Evolutionary conservation across 1,140 invertebrate species (phyloP), one percentile per base, ranked within the genome.

Genomic region (Drosophila watanabei): DNA sequence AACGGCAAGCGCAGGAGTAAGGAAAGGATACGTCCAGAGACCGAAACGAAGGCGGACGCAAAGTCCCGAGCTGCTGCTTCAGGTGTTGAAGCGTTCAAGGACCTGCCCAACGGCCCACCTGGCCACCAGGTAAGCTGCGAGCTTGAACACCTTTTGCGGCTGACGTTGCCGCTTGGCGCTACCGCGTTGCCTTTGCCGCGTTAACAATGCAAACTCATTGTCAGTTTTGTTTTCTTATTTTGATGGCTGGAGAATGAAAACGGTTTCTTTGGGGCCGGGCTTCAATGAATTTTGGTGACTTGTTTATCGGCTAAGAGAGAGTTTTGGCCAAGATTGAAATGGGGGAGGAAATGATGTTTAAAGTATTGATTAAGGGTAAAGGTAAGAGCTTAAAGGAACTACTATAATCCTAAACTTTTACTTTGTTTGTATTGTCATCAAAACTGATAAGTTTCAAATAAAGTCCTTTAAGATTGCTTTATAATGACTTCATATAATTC

Each of bases 191-290:
- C 65, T 54, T 13, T 49, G 24, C 46, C 46, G 48, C 70, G 80
- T 88, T 88, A 88, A 88, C 85, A 90, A 85, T 89, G 85, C 86
- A 88, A 89, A 88, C 78, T 90, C 85, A 85, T 88, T 89, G 85
- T 88, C 85, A 89, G 85, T 77, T 75, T 73, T 75, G 71, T 75
- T 75, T 73, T 73, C 56, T 43, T 73, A 51, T 61, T 82, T 79
- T 65, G n/a, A 45, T 60, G 69, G 37, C 16, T 35, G 54, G 30
- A 41, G 70, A 60, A 51, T 73, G 68, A 52, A 61, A 73, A 52
- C 48, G 46, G 69, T 61, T 73, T 73, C 70, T 52, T 73, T 72
- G 66, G 66, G n/a, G 33, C 9, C 65, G 60, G 79, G 46, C 49
- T 64, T 59, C 62, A 71, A 75, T 68, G 62, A 68, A 76, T 75